Evolutionary conservation across 2,113 vertebrate genomes (phyloP).

Genomic region (Symphodus melops): DNA sequence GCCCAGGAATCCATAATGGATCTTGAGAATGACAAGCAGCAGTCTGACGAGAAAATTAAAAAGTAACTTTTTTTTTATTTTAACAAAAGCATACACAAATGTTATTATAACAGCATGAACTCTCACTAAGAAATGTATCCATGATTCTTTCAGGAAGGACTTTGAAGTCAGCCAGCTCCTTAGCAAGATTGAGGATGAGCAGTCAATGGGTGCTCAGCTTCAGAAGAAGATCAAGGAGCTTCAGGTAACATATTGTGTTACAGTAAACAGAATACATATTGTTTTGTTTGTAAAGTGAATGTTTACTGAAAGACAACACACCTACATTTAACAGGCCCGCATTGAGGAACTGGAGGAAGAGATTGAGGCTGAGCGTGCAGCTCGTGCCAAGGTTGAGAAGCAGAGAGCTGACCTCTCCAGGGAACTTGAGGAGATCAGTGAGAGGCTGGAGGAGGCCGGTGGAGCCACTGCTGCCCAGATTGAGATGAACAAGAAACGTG

Average conservation of each 20-base stretch:
- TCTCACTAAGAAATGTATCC: not conserved
- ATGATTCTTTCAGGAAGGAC: conserved; percentile 57
- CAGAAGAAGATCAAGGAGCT: conserved; percentile 75
- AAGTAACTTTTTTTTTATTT: conserved; percentile 52
- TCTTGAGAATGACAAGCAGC: conserved; percentile 76
- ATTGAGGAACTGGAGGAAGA: conserved; percentile 83
- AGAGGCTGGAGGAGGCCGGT: conserved; percentile 82
- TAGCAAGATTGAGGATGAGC: conserved; percentile 72
- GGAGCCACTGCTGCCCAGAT: conserved; percentile 81
- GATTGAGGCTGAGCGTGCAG: conserved; percentile 82
- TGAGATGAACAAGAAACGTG: conserved; percentile 83
- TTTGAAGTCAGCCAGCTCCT: conserved; percentile 66
- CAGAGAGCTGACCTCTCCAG: conserved; percentile 87
- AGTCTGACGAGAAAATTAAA: conserved; percentile 67
- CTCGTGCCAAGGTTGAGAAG: conserved; percentile 88
- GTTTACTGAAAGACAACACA: not conserved
- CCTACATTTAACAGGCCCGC: conserved; percentile 69
- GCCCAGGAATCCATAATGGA: conserved; percentile 79
- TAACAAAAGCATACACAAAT: not conserved
- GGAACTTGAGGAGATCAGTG: conserved; percentile 93
- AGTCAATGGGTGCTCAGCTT: conserved; percentile 69
- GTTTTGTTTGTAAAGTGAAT: not conserved
- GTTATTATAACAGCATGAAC: not conserved
- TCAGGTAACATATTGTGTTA: conserved; percentile 35
- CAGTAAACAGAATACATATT: not conserved